phyloP scores from a whole-genome alignment of 2,113 vertebrate species.

The Paraplagusia blochii region DNA sequence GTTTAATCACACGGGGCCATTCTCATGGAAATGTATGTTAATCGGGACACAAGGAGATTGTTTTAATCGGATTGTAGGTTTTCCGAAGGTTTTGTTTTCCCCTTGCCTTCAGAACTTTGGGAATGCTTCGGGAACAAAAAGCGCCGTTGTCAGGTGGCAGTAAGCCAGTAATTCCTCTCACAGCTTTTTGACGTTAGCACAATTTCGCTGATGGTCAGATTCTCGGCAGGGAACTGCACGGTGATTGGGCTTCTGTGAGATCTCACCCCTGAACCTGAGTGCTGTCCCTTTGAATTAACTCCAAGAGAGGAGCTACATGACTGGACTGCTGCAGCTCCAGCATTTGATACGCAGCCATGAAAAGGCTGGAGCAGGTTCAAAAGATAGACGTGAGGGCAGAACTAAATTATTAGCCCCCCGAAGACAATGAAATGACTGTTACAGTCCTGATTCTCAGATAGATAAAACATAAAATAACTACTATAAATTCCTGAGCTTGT shows the following conservation, averaged over 20 bases:
- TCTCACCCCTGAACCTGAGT: conserved; percentile 60
- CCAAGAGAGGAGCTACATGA: conserved; percentile 44
- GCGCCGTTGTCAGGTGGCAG: conserved; percentile 64
- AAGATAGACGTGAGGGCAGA: background rate
- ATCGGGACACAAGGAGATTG: conserved; percentile 72
- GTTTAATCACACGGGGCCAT: conserved; percentile 67
- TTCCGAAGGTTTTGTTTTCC: conserved; percentile 55
- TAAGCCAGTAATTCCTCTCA: conserved; percentile 67
- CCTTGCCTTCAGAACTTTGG: conserved; percentile 62
- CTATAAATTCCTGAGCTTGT: too few relatives aligned
- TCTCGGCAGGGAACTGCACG: conserved; percentile 52
- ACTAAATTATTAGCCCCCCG: background rate
- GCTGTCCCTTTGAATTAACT: conserved; percentile 70
- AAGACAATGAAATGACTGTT: too few relatives aligned
- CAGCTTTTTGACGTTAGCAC: conserved; percentile 69
- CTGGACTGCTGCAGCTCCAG: conserved; percentile 13
- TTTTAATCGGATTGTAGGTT: conserved; percentile 78
- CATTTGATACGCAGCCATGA: conserved; percentile 10
- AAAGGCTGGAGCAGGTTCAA: conserved; percentile 4
- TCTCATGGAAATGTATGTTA: conserved; percentile 77
- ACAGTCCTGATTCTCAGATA: too few relatives aligned
- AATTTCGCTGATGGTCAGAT: conserved; percentile 61
- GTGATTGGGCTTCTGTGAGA: conserved; percentile 52
- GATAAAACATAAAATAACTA: too few relatives aligned
- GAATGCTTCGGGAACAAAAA: conserved; percentile 64